Conservation (phyloP, 2,113 vertebrate genomes). For the Larimichthys polyactis region DNA sequence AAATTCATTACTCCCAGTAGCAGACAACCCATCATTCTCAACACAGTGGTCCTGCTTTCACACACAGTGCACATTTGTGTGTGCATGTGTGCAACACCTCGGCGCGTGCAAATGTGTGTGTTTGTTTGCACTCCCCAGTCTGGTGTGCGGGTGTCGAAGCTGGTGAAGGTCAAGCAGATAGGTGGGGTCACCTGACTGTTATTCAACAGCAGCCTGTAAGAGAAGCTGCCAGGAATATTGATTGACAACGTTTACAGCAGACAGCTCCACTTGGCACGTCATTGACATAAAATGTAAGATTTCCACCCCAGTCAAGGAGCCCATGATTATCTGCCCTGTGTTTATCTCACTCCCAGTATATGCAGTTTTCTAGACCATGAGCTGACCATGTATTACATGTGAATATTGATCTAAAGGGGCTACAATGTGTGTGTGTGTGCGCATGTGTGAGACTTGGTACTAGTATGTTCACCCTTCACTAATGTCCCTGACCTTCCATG, state of each 20-base stretch:
- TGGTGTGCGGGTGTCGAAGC: slow-evolving; percentile 48
- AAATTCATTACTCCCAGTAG: slow-evolving; percentile 72
- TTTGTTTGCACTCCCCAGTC: slow-evolving; percentile 25
- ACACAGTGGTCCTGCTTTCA: slow-evolving; percentile 42
- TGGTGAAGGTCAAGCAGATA: slow-evolving; percentile 70
- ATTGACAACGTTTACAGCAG: slow-evolving; percentile 67
- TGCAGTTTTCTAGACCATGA: slow-evolving; percentile 9
- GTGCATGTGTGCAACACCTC: slow-evolving; percentile 23
- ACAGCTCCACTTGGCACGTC: slow-evolving; percentile 46
- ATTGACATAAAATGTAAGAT: slow-evolving; percentile 58
- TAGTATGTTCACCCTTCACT: neutral
- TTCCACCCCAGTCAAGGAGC: slow-evolving; percentile 49
- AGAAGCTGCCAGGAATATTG: slow-evolving; percentile 65
- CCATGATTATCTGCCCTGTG: slow-evolving; percentile 54
- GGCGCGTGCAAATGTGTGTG: slow-evolving; percentile 1
- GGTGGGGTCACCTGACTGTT: slow-evolving; percentile 65
- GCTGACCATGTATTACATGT: slow-evolving; percentile 17
- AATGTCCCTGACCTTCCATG: slow-evolving; percentile 38
- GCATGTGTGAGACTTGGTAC: neutral
- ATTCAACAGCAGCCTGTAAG: slow-evolving; percentile 50
- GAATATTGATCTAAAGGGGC: slow-evolving; percentile 35
- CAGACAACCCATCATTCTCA: slow-evolving; percentile 68
- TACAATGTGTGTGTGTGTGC: slow-evolving; percentile 1
- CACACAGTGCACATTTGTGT: slow-evolving; percentile 25
- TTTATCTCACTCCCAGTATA: slow-evolving; percentile 45